Evolutionary conservation across 2,797 vertebrate species (phyloP), one percentile per base, ranked within the genome.

Genomic region (Synaphobranchus kaupii): DNA sequence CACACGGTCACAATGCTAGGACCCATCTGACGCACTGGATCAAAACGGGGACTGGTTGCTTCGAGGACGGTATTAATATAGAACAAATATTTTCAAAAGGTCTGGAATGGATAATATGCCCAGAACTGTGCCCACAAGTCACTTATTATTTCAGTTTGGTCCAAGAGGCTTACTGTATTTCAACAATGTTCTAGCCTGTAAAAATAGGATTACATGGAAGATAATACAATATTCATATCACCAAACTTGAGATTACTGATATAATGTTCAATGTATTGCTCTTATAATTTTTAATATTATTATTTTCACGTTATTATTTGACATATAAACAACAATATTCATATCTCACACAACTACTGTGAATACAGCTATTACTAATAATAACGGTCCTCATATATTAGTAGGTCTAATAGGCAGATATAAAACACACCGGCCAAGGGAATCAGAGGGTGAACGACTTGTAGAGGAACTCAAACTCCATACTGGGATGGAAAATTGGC

Each of bases 401-500:
- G 10, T 68, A 28, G 25, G 63, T 54, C 52, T 54, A 54, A 54
- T 54, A 54, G 63, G 10, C 12, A 71, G 10, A 78, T 6, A 15
- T 17, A 15, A 44, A 39, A 17, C 71, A 73, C 71, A 73, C 13
- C 39, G 17, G 22, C 34, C 39, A 50, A 25, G 10, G 22, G 10
- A 47, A 48, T 31, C n/a, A 84, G 52, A 15, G 44, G 20, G 12
- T 34, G 52, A 47, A 39, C 31, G 1, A 44, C 31, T 80, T 44
- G 9, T 47, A 76, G 52, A 90, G 89, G 85, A 88, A 88, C 1
- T 84, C 84, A 1, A 89, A 86, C 91, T 89, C 92, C 90, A 90
- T 91, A 92, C 89, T 71, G 89, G 56, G 78, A n/a, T 56, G 60
- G 31, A 76, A 94, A 94, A 95, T 92, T 93, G 91, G 92, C 52